Evolutionary conservation across 2,113 vertebrate genomes (phyloP), one percentile per base, ranked within the genome.

Genomic region (Misgurnus mizolepis): DNA sequence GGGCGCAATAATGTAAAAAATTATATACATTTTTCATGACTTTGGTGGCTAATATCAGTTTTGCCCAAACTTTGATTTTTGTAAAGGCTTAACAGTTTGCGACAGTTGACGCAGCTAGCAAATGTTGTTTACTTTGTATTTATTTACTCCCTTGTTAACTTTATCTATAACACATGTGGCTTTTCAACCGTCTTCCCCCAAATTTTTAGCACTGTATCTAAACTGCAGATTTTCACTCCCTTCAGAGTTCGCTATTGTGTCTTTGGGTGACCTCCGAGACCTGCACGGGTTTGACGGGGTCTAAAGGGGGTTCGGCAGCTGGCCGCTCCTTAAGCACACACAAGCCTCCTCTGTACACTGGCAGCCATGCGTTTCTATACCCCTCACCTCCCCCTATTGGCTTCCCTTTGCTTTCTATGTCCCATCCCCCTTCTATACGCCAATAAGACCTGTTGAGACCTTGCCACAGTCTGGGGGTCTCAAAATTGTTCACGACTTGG

Each of bases 301-400:
- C 47, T 83, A 56, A 82, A 75, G 58, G 79, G 67, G 72, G 61
- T 68, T 34, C 50, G 64, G 79, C 82, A 82, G 82, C 76, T 77
- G 67, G 79, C 62, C 61, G 7, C 49, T 73, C 72, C 67, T 76
- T 41, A 70, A 76, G 39, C 76, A 64, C 73, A 82, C 82, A 84
- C 71, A 87, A 56, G 56, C 65, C 17, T 80, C 72, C 22, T 47
- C 75, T 81, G 79, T 87, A 73, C 22, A 49, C 71, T 83, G 83
- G 80, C 56, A 81, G 64, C 65, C 84, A 83, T 83, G 82, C 70
- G 62, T 75, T 76, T 79, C 45, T 67, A 61, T 34, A 34, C 41
- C 47, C 43, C 70, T 56, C 62, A 27, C 68, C 66, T 69, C 67
- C n/a, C 53, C 56, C 41, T 34, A 14, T 34, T 50, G 4, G 40